Base-by-base conservation (phyloP, 2,113 vertebrate genomes). In the Percopsis transmontana region DNA sequence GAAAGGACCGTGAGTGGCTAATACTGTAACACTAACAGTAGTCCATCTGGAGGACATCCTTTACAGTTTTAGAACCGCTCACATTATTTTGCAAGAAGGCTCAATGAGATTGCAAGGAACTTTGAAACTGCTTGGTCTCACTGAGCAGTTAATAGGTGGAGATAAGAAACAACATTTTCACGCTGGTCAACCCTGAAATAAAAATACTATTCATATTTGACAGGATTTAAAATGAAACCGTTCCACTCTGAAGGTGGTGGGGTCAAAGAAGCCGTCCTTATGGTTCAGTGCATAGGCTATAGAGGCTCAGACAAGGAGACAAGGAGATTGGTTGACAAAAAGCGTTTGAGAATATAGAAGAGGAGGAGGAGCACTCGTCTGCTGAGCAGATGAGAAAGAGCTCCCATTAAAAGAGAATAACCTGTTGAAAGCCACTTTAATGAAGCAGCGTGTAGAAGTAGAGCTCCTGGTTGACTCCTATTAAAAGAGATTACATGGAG, bases 381-480 rank as follows among this genome's bases (percentile, higher is more conserved):
- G 58, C 71, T 68, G 48, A 39, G 59, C 9, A 65, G 56, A 33
- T 79, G 21, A 70, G 70, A 73, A 77, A 80, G 82, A 76, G 72
- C 70, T 78, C 55, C 65, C 66, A 39, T 83, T 69, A 74, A 44
- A 62, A 42, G 18, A 66, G 61, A 82, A 81, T 62, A 64, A 67
- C 68, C 45, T 40, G 72, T 70, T 74, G n/a, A 47, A 7, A 55
- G 65, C 33, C 70, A 53, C 62, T 78, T 75, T 58, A 68, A 59
- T 40, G 56, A 24, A 24, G 51, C 42, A 33, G 27, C 16, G 21
- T 48, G 48, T 53, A 13, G 1, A 64, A 68, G 40, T 65, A 51
- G 50, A 39, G 59, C 41, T 11, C 19, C 33, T 41, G 53, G 23
- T 68, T 71, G 54, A 6, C 45, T 44, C 51, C 52, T 64, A 38